phyloP scores from a whole-genome alignment of 2,113 vertebrate genomes.

The Numida meleagris region DNA sequence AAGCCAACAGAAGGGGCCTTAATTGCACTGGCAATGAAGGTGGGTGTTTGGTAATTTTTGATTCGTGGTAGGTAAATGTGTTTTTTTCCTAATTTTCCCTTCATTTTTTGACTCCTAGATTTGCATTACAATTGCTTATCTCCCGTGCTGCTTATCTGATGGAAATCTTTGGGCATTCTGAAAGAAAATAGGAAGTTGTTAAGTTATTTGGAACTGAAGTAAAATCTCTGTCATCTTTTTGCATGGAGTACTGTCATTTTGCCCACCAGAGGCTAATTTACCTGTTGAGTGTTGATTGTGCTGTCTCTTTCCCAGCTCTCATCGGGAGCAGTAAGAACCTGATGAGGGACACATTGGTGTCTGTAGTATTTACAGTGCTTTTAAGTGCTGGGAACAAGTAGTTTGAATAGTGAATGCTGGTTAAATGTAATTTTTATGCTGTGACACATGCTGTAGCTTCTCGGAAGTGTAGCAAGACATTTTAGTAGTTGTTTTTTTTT shows the following conservation, averaged over 20 bases:
- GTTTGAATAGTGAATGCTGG: not conserved
- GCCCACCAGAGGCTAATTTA: not conserved
- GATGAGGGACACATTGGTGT: not conserved
- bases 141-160: not conserved
- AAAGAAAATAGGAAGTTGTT: not conserved
- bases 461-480: not conserved
- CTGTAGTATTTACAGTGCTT: not conserved
- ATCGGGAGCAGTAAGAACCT: not conserved
- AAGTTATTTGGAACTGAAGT: not conserved
- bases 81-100: not conserved
- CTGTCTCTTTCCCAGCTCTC: not conserved
- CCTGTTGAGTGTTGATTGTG: not conserved
- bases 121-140: not conserved
- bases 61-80: not conserved
- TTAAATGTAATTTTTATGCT: not conserved
- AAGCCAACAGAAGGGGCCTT: slow-evolving; percentile 96
- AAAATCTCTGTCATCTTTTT: not conserved
- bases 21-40: slow-evolving; percentile 97
- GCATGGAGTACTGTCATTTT: not conserved
- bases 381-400: not conserved
- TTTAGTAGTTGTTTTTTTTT: not conserved
- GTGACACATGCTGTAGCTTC: not conserved
- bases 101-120: not conserved
- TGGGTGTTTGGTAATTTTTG: slow-evolving; percentile 57
- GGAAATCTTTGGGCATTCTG: not conserved